Evolutionary conservation across 2,888 invertebrate species (phyloP).

Genomic region (Allolobophora icterica): DNA sequence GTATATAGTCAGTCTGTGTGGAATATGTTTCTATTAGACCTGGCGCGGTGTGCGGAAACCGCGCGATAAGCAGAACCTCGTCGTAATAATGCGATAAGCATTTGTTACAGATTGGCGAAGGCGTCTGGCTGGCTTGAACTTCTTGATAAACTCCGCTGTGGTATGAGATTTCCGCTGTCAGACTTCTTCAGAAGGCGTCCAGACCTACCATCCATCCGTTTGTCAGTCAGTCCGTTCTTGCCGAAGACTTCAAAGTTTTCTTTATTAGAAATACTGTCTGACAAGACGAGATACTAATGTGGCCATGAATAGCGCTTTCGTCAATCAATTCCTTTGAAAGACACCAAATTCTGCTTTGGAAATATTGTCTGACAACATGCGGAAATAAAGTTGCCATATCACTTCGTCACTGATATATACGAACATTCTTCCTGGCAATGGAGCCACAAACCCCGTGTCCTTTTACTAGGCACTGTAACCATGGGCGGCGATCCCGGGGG

Average conservation of each 20-base stretch:
- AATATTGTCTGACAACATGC: background rate
- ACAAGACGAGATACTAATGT: background rate
- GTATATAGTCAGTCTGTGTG: too few species aligned
- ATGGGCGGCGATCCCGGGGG: too few species aligned
- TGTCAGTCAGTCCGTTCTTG: background rate
- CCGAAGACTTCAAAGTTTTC: background rate
- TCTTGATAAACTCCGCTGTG: background rate
- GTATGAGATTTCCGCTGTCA: background rate
- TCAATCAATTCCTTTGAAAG: background rate
- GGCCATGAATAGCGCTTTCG: background rate
- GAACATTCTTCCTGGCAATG: too few species aligned
- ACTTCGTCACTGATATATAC: too few species aligned
- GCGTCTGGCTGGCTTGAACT: background rate
- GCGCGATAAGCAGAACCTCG: background rate
- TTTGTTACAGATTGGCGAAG: background rate
- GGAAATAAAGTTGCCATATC: too few species aligned
- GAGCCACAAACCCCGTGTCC: too few species aligned
- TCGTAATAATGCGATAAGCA: conserved; percentile 17
- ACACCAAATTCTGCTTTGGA: background rate
- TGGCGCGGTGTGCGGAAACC: background rate
- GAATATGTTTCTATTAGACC: background rate
- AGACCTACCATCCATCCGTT: background rate
- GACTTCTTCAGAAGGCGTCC: background rate
- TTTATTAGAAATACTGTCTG: background rate
- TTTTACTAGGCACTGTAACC: too few species aligned